Percentiles rank a stretch among this genome's conserved stretches.
These are phyloP conservation scores for Pocota personata DNA, from an alignment of 2,888 invertebrate species.

Conservation along the genomic window DNA sequence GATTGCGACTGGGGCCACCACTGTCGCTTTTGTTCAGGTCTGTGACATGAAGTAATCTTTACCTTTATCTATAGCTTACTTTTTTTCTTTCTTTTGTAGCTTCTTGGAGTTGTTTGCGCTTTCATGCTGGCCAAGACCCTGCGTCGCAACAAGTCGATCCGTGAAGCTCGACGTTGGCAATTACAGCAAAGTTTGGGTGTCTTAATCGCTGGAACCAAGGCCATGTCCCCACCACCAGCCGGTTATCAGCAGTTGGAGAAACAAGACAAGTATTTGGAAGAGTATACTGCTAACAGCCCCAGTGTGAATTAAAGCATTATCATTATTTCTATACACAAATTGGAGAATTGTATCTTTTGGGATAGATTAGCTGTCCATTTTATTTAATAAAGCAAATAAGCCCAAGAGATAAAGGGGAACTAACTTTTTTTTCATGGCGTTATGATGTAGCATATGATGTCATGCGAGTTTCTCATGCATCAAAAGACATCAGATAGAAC, in stretches of 20 bases:
- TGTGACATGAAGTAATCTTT: neutral
- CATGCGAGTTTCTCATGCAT: no score
- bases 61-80: neutral
- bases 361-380: neutral
- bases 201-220: conserved; percentile 79
- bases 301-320: conserved; percentile 79
- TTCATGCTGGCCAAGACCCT: conserved; percentile 94
- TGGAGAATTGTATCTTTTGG: neutral
- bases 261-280: conserved; percentile 76
- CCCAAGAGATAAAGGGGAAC: neutral
- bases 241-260: conserved; percentile 81
- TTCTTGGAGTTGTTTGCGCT: conserved; percentile 94
- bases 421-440: neutral
- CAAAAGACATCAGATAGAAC: no score
- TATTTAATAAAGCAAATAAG: neutral
- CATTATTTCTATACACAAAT: neutral
- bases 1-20: conserved; percentile 89
- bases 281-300: conserved; percentile 81
- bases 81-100: conserved; percentile 83
- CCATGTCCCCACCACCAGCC: conserved; percentile 77
- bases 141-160: conserved; percentile 89
- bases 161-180: conserved; percentile 88
- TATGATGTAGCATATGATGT: no score
- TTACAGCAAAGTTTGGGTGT: conserved; percentile 82
- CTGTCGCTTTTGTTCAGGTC: conserved; percentile 92